phyloP scores from a whole-genome alignment of 1,140 invertebrate species.

The Drosophila chauvacae region DNA sequence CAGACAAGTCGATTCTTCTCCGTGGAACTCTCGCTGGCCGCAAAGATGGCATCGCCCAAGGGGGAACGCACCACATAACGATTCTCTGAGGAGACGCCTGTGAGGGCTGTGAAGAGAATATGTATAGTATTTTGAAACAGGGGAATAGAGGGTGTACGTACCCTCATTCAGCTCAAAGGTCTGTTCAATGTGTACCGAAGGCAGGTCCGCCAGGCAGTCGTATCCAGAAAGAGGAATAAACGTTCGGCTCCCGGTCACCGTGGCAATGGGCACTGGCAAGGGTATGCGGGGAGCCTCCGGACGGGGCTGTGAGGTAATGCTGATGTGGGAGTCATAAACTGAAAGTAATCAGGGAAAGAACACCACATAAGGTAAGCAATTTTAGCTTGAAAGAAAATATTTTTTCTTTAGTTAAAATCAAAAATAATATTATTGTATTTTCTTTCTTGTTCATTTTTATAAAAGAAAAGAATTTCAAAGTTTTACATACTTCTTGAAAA shows the following conservation, averaged over 20 bases:
- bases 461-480: too few relatives aligned
- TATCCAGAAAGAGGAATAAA: slow-evolving; percentile 79
- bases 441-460: too few relatives aligned
- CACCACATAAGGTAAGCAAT: not conserved
- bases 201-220: slow-evolving; percentile 75
- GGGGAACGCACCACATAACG: slow-evolving; percentile 88
- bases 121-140: not conserved
- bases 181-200: slow-evolving; percentile 84
- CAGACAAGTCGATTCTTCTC: slow-evolving; percentile 86
- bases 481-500: too few relatives aligned
- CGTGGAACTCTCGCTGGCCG: slow-evolving; percentile 87
- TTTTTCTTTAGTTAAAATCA: not conserved
- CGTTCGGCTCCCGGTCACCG: slow-evolving; percentile 62
- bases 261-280: slow-evolving; percentile 65
- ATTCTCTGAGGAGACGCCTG: slow-evolving; percentile 86
- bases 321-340: slow-evolving; percentile 77
- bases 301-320: slow-evolving; percentile 75
- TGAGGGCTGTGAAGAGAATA: slow-evolving; percentile 60
- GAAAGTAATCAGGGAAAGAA: slow-evolving; percentile 2
- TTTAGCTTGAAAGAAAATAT: not conserved
- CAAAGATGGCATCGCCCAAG: slow-evolving; percentile 87
- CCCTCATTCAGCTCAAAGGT: slow-evolving; percentile 81
- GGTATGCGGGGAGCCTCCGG: slow-evolving; percentile 65
- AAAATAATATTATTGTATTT: too few relatives aligned
- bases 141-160: slow-evolving; percentile 12